Evolutionary conservation across 1,140 invertebrate species (phyloP), one percentile per base, ranked within the genome.

Genomic region (Cherax quadricarinatus): DNA sequence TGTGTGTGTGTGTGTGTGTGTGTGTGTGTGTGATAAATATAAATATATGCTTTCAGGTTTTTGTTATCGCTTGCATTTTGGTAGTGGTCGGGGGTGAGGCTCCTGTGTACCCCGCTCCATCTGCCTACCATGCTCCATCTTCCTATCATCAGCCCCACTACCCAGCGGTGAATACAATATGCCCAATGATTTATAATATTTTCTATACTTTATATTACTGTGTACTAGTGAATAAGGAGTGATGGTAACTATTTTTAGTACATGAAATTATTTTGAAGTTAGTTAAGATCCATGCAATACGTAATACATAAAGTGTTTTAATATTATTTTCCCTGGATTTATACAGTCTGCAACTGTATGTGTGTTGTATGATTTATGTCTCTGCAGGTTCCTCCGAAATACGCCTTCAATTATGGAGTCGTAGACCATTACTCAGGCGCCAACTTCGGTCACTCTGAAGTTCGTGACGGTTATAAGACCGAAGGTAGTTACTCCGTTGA

Each of bases 391-490:
- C 86, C 86, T 62, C 75, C 86, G 12, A 88, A 88, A 53, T 88
- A 88, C 86, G 30, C 86, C 7, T 88, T 80, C 86, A 88, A 80
- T 51, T 88, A 88, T 49, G 86, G 78, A 10, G 86, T 88, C 9
- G 51, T 51, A 0, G 86, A 88, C 86, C 51, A 88, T 53, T 88
- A 88, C 78, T 88, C 86, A 21, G 86, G 86, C 75, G 78, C 86
- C 30, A 88, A 88, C 75, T 88, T 88, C 75, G 86, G 78, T 48
- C 78, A 80, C 78, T 88, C 86, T 30, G 86, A 88, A 57, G 16
- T 14, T 78, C 86, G 86, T 78, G 86, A 88, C 75, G 86, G 86
- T 7, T 88, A 88, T 53, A 88, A 88, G 75, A 80, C 78, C 51
- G 78, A 81, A 53, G 78, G 75, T 53, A 88, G 86, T 78, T 81